Evolutionary conservation across 2,797 vertebrate species (phyloP), one percentile per base, ranked within the genome.

Genomic region (Xyrichtys novacula): DNA sequence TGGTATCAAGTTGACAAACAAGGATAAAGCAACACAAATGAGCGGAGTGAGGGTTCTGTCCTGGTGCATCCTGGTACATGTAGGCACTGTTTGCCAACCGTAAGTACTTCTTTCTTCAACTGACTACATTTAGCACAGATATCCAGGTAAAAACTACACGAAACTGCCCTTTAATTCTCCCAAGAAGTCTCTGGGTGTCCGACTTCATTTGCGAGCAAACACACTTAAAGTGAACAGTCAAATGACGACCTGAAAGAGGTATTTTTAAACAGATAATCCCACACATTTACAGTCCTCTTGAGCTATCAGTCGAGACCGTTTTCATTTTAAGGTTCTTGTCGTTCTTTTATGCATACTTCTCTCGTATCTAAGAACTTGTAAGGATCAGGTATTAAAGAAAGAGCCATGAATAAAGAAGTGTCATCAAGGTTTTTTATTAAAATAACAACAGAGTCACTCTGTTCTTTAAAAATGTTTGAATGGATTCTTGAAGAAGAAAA

Each of bases 381-480:
- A 40, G 28, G 26, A 43, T 50, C 29, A 42, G 0, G 6, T 23
- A 36, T 22, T 25, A 46, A 50, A 11, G 54, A 15, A 54, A 25
- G n/a, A 48, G 28, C 12, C 43, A 25, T 19, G 5, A 7, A 40
- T 31, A 14, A 16, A 43, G 42, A 60, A 59, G 15, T 22, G 3
- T 36, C 43, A 26, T 63, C 15, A 43, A 43, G 38, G 15, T 43
- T 48, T 55, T 8, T 22, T 26, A 32, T 25, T 5, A 52, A 54
- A 25, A 19, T 22, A 59, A 22, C 9, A 59, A 22, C 9, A 40
- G 7, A 31, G 29, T 14, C 15, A n/a, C 5, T 7, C 63, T 15
- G 39, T 47, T 56, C 43, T 48, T 48, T 28, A 19, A 56, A 16
- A 8, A 8, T n/a, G 49, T 62, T 5, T 61, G 19, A 60, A 44